These are phyloP conservation scores for Knipowitschia caucasica DNA, from an alignment of 2,797 vertebrate genomes.

Conservation along the genomic window DNA sequence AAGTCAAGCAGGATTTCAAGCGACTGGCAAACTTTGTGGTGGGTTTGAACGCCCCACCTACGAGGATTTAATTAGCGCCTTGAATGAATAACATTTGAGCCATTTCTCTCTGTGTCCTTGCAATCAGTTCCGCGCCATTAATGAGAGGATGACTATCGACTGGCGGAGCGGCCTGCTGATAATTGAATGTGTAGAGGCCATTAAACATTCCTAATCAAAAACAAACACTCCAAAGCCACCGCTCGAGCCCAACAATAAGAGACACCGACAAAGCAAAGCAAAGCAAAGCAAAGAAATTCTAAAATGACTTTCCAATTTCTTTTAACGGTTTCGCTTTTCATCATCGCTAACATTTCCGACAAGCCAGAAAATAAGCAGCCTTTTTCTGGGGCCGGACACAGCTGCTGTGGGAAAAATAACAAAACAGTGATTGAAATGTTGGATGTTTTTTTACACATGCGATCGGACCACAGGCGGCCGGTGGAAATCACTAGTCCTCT, in stretches of 20 bases:
- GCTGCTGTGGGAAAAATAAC: constrained; percentile 29
- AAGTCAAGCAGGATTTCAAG: constrained; percentile 23
- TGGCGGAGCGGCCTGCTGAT: constrained; percentile 69
- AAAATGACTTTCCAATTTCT: constrained; percentile 13
- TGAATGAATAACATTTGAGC: constrained; percentile 72
- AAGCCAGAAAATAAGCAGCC: constrained; percentile 47
- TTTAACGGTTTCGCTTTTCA: constrained; percentile 17
- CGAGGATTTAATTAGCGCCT: constrained; percentile 74
- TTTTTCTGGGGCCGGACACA: constrained; percentile 31
- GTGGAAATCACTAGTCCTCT: constrained; percentile 35
- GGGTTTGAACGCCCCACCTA: constrained; percentile 63
- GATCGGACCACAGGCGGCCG: too few relatives aligned
- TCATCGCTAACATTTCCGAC: constrained; percentile 42
- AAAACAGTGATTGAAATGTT: constrained; percentile 51
- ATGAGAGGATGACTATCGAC: constrained; percentile 77
- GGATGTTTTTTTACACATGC: constrained; percentile 39
- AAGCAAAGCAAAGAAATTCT: constrained; percentile 1
- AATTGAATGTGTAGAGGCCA: constrained; percentile 78
- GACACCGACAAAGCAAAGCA: constrained; percentile 30
- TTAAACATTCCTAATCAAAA: constrained; percentile 81
- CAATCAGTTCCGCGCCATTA: constrained; percentile 78
- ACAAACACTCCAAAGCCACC: constrained; percentile 70
- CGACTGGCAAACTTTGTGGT: constrained; percentile 42
- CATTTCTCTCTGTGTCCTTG: constrained; percentile 63
- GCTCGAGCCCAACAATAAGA: constrained; percentile 45